phyloP scores from a whole-genome alignment of 1,140 invertebrate genomes.

The Solen grandis region DNA sequence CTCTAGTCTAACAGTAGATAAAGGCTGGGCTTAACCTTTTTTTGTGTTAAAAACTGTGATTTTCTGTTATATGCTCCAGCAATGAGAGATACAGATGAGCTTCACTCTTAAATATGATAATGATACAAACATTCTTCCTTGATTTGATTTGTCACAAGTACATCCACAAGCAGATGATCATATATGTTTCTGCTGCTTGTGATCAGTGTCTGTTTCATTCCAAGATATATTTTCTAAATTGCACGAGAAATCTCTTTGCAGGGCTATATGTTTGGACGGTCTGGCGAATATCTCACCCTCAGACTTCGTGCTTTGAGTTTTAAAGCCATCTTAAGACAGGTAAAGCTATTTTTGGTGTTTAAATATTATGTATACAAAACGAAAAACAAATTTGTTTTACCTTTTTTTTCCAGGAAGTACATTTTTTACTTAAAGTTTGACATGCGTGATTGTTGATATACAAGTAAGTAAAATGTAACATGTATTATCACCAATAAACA shows the following conservation, averaged over 20 bases:
- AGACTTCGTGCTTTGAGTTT: slow-evolving; percentile 79
- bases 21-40: no score
- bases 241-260: no score
- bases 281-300: slow-evolving; percentile 81
- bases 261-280: slow-evolving; percentile 81
- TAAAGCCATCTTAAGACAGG: slow-evolving; percentile 78
- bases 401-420: neutral
- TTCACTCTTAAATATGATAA: no score
- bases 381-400: neutral
- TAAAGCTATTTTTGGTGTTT: neutral
- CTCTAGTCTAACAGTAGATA: no score
- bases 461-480: neutral
- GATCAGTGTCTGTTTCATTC: neutral
- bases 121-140: no score
- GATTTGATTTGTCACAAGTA: no score
- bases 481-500: no score
- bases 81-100: no score
- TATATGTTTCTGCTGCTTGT: neutral
- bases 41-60: no score
- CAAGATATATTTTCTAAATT: no score
- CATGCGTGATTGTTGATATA: neutral
- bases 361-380: neutral
- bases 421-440: neutral
- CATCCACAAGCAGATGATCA: neutral
- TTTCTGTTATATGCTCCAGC: no score